Percentiles rank a stretch among this genome's conserved stretches.
phyloP scores from a whole-genome alignment of 1,140 invertebrate genomes.

The Brachionus rotundiformis region DNA sequence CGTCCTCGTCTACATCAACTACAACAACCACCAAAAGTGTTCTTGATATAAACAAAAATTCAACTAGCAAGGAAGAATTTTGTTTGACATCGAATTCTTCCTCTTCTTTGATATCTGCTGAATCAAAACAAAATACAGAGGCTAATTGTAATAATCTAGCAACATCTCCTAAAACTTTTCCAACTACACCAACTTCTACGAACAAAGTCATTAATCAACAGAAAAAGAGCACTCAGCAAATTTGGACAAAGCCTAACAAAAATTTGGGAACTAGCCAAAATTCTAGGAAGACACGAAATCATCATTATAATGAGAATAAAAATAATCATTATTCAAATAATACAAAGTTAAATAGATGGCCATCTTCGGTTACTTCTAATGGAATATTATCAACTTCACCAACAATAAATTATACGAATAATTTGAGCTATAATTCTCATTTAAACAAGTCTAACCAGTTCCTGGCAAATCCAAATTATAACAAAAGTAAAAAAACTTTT shows the following conservation, averaged over 20 bases:
- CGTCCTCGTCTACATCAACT: conserved; percentile 28
- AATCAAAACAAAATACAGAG: neutral
- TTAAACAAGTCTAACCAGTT: conserved; percentile 6
- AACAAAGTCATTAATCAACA: neutral
- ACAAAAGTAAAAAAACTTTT: conserved; percentile 6
- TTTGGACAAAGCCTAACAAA: neutral
- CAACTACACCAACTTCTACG: conserved; percentile 25
- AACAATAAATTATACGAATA: neutral
- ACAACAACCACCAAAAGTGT: conserved; percentile 31
- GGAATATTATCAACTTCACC: neutral
- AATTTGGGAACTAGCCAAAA: conserved; percentile 10
- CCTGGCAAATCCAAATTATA: neutral
- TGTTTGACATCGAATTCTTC: conserved; percentile 1
- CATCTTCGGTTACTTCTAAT: conserved; percentile 12
- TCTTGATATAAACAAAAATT: conserved; percentile 16
- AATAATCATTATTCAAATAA: conserved; percentile 3
- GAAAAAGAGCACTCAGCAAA: neutral
- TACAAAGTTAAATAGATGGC: conserved; percentile 19
- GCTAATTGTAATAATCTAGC: neutral
- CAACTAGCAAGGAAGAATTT: neutral
- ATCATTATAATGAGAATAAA: conserved; percentile 27
- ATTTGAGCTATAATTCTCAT: neutral
- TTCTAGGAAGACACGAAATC: neutral
- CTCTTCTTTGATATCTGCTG: neutral
- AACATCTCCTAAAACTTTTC: neutral